Evolutionary conservation across 2,797 vertebrate species (phyloP), one percentile per base, ranked within the genome.

Genomic region (Aplochiton taeniatus): DNA sequence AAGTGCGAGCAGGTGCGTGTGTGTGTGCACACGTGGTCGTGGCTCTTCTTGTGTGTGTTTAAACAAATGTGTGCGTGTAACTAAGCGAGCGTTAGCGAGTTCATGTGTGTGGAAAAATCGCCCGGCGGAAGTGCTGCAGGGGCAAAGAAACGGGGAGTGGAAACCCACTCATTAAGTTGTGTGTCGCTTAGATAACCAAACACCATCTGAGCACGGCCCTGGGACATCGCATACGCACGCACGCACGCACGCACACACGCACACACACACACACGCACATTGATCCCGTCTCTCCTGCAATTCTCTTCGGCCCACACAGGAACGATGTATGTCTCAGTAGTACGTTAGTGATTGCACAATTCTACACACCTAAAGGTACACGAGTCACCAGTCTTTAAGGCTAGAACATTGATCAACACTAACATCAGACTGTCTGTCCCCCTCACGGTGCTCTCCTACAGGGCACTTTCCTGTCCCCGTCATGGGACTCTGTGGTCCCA

Each of bases 141-240:
- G 12, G 51, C 51, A 16, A 68, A 61, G 52, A 19, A 18, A 49
- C 12, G 58, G 19, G 12, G 49, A 81, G 74, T 81, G 78, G 84
- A 85, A 83, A 83, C 60, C 72, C 66, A 58, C 74, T 85, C 76
- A 85, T 84, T 85, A 88, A 73, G 51, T 8, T 72, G 72, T 70
- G 63, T 11, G 64, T 77, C 70, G 60, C 60, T 72, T 43, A 54
- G 57, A 60, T 60, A 60, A 67, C 75, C 53, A 77, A 63, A 52
- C 73, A 81, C 64, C 67, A 61, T 52, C 55, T 60, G 72, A 63
- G 75, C 58, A 63, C 70, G 69, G 68, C 73, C 68, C 78, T 75
- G 78, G 78, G 70, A 70, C 68, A 73, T 63, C 62, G 46, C 58
- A 68, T 50, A 47, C 66, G 41, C 19, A 41, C 59, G 49, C 57